phyloP scores from a whole-genome alignment of 2,113 vertebrate genomes.

The Zosterops lateralis region DNA sequence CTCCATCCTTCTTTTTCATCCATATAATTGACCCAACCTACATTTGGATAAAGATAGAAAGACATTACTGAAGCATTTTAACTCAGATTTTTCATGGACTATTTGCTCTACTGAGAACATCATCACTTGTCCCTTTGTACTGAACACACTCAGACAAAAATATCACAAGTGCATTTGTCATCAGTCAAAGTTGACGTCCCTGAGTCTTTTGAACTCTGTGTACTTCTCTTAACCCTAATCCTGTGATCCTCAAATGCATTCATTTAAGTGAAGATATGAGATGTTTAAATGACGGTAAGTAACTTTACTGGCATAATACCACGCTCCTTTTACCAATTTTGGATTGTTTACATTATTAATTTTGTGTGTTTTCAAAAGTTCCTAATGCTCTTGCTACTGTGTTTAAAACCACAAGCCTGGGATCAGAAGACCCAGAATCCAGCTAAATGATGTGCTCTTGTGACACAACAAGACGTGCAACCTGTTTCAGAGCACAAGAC shows the following conservation, averaged over 20 bases:
- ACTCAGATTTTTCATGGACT: not conserved
- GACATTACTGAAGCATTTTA: constrained; percentile 12
- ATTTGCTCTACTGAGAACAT: constrained; percentile 4
- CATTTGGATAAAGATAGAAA: constrained; percentile 12
- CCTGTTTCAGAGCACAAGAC: not conserved
- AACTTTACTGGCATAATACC: not conserved
- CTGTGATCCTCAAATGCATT: not conserved
- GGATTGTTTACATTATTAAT: not conserved
- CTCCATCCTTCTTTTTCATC: not conserved
- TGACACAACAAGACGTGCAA: not conserved
- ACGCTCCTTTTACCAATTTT: not conserved
- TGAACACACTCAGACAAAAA: not conserved
- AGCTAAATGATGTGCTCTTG: not conserved
- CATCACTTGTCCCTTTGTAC: not conserved
- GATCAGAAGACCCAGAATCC: not conserved
- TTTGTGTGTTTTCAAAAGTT: not conserved
- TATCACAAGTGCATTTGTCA: not conserved
- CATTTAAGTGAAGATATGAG: not conserved
- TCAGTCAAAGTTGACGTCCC: not conserved
- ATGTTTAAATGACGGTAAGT: not conserved
- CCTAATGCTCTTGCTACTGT: not conserved
- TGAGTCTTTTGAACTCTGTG: not conserved
- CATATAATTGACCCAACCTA: not conserved
- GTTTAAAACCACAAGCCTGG: not conserved
- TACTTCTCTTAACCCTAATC: not conserved